Conservation (phyloP, 37 sponge, comb jelly and placozoan species). For the Geodia barretti region DNA sequence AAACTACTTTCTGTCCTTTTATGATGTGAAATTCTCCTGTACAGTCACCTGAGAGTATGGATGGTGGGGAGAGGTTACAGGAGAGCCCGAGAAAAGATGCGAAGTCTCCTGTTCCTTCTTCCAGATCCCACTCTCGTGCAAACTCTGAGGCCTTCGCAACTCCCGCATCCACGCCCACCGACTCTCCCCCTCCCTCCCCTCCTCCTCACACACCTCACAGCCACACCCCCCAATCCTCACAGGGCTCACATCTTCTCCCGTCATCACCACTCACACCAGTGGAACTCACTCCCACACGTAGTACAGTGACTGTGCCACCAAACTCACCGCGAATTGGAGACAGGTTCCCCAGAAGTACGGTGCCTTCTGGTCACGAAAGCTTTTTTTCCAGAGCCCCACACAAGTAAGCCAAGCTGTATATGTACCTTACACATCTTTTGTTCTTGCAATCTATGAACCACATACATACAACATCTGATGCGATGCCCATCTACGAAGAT, state of each 20-base stretch:
- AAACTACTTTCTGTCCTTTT: no score
- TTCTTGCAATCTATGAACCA: background rate
- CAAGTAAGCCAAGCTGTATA: constrained; percentile 2
- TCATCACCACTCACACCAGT: background rate
- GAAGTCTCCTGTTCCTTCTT: constrained; percentile 1
- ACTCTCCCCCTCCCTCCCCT: constrained; percentile 51
- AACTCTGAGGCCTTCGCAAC: constrained; percentile 40
- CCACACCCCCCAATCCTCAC: background rate
- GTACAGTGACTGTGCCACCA: no score
- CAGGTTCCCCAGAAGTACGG: background rate
- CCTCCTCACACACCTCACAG: constrained; percentile 2
- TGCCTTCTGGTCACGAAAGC: constrained; percentile 12
- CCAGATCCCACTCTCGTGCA: constrained; percentile 1
- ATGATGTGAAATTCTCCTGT: no score
- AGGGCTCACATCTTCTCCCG: background rate
- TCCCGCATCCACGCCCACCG: constrained; percentile 6
- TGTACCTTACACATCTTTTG: background rate
- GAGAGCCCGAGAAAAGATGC: no score
- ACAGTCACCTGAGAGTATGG: no score
- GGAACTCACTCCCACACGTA: background rate
- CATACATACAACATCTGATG: background rate
- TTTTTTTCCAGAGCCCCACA: constrained; percentile 58
- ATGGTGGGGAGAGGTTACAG: no score
- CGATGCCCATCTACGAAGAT: background rate
- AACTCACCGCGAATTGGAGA: background rate